Evolutionary conservation across 1,140 invertebrate genomes (phyloP).

Genomic region (Rhagoletis pomonella): DNA sequence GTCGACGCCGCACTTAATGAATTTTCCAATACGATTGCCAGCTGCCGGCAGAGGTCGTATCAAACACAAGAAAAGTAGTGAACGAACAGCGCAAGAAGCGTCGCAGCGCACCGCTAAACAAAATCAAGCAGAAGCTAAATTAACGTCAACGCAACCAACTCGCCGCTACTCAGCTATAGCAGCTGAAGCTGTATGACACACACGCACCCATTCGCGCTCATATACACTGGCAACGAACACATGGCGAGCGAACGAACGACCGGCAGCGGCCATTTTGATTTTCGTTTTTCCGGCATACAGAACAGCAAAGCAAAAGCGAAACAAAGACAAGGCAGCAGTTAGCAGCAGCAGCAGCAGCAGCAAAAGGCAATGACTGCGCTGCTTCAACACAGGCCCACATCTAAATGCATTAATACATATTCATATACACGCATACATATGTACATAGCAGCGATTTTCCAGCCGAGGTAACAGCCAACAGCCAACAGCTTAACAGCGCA

Average conservation of each 20-base stretch:
- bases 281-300: constrained; percentile 45
- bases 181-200: background rate
- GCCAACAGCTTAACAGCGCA: constrained; percentile 13
- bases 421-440: background rate
- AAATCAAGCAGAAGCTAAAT: background rate
- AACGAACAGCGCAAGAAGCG: background rate
- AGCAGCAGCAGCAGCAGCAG: background rate
- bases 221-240: background rate
- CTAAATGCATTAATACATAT: background rate
- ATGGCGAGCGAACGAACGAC: constrained; percentile 11
- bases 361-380: background rate
- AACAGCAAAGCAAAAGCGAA: background rate
- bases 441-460: background rate
- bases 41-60: background rate
- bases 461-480: background rate
- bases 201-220: background rate
- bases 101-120: background rate
- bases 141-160: background rate
- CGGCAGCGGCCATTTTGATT: constrained; percentile 48
- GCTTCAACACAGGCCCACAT: background rate
- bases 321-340: background rate
- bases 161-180: background rate
- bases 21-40: background rate
- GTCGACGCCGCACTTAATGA: background rate
- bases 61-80: background rate